Base-by-base conservation (phyloP, 2,888 invertebrate genomes). In the Drosophila infuscata region DNA sequence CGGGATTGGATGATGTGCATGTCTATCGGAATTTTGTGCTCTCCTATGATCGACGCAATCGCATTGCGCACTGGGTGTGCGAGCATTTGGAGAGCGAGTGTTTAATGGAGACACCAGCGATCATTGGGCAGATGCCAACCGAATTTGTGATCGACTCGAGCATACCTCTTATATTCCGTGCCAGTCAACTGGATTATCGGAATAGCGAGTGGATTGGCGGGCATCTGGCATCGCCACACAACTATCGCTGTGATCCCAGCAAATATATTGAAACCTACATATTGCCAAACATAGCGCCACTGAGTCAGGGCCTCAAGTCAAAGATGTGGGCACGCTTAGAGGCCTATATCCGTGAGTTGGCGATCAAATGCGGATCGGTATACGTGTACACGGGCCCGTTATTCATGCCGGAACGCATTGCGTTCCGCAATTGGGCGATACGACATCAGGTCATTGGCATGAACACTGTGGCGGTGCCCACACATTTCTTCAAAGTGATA, bases 401-500 rank as follows among this genome's bases (percentile, higher is more conserved):
- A 7, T 98, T 96, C 92, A 93, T 98, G 77, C 97, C 98, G 0
- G 96, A 97, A 85, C 94, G 94, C 90, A 98, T 97, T 90, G 89
- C 94, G 0, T 96, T 98, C 93, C 98, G 98, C 0, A 98, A 97
- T 92, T 94, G 94, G 58, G 98, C 98, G 91, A 95, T 99, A 0
- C 96, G 95, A 76, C 97, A 98, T 92, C 96, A 98, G 94, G 98
- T 99, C 1, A 96, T 98, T 70, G 99, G 99, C 2, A 94, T 95
- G 0, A 98, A 97, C 93, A 95, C 97, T 64, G 98, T 99, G 1
- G 97, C 99, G 0, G 99, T 99, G 0, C 99, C 99, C 0, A 99
- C 99, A 0, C 99, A 99, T 92, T 99, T 99, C 94, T 99, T 97
- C 93, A 99, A 99, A 94, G 95, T 99, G 20, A 94, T 98, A n/a